These are phyloP conservation scores for Abscondita cerata DNA, from an alignment of 2,888 invertebrate species.

Conservation along the genomic window DNA sequence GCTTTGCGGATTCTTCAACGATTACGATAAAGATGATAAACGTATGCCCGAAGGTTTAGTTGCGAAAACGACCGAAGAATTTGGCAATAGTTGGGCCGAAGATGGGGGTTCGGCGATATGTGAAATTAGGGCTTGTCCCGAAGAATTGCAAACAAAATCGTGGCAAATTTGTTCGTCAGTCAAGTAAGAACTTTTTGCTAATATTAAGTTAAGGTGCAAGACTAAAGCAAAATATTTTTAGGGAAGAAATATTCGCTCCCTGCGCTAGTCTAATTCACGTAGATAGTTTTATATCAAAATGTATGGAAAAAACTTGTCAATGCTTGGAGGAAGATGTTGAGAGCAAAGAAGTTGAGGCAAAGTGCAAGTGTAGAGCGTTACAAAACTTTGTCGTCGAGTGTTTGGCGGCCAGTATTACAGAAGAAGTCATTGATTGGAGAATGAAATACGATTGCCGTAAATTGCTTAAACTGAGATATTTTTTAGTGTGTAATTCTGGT, in stretches of 20 bases:
- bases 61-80: slow-evolving; percentile 70
- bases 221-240: slow-evolving; percentile 30
- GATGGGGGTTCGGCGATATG: slow-evolving; percentile 62
- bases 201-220: slow-evolving; percentile 1
- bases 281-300: slow-evolving; percentile 74
- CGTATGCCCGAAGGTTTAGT: slow-evolving; percentile 71
- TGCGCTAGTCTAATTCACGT: slow-evolving; percentile 71
- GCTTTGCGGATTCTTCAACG: slow-evolving; percentile 80
- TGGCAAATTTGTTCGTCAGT: slow-evolving; percentile 73
- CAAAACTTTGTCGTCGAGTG: slow-evolving; percentile 78
- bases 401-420: slow-evolving; percentile 66
- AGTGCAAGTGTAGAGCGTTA: slow-evolving; percentile 75
- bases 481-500: slow-evolving; percentile 9
- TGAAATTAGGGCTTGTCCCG: slow-evolving; percentile 67
- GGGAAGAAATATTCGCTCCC: slow-evolving; percentile 67
- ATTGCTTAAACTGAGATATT: slow-evolving; percentile 46
- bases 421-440: slow-evolving; percentile 76
- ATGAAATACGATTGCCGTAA: slow-evolving; percentile 74
- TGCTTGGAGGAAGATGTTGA: slow-evolving; percentile 67
- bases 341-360: slow-evolving; percentile 52
- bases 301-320: slow-evolving; percentile 77
- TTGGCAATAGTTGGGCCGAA: slow-evolving; percentile 79
- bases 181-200: slow-evolving; percentile 61
- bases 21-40: slow-evolving; percentile 70
- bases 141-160: slow-evolving; percentile 68